phyloP scores from a whole-genome alignment of 2,888 invertebrate genomes.

The Caenorhabditis sinica region DNA sequence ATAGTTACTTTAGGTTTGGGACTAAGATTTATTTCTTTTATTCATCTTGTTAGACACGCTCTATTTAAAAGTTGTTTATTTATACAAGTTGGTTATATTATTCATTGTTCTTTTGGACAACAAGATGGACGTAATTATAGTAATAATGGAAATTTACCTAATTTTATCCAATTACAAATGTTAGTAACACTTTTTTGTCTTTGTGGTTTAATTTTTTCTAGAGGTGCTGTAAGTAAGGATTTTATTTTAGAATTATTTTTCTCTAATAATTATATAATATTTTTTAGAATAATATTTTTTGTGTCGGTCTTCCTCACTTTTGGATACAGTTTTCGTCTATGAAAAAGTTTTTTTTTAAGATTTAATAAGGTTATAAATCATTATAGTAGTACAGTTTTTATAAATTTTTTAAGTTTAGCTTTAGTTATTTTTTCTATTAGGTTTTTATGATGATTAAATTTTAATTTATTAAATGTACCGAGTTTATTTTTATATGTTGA shows the following conservation, averaged over 20 bases:
- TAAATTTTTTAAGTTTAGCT: constrained; percentile 74
- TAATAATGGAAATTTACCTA: constrained; percentile 72
- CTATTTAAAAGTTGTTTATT: constrained; percentile 77
- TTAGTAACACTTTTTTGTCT: constrained; percentile 77
- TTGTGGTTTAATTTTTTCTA: constrained; percentile 76
- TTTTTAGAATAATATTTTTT: constrained; percentile 75
- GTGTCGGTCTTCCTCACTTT: constrained; percentile 76
- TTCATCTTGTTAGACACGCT: constrained; percentile 77
- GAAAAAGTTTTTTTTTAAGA: constrained; percentile 75
- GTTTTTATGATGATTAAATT: constrained; percentile 74
- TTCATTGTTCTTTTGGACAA: constrained; percentile 77
- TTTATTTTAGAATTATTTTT: constrained; percentile 77
- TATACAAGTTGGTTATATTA: constrained; percentile 77
- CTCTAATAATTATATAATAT: constrained; percentile 70
- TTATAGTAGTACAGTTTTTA: constrained; percentile 70
- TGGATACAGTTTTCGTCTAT: constrained; percentile 77
- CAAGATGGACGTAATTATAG: constrained; percentile 78
- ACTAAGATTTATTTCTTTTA: constrained; percentile 83
- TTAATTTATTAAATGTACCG: constrained; percentile 74
- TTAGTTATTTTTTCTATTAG: constrained; percentile 72
- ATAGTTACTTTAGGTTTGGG: constrained; percentile 73
- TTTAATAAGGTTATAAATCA: constrained; percentile 74
- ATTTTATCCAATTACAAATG: constrained; percentile 74
- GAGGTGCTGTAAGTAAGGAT: constrained; percentile 77
- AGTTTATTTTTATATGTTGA: constrained; percentile 74